These are phyloP conservation scores for Prosopocoilus inquinatus DNA, from an alignment of 2,888 invertebrate genomes.

Conservation along the genomic window DNA sequence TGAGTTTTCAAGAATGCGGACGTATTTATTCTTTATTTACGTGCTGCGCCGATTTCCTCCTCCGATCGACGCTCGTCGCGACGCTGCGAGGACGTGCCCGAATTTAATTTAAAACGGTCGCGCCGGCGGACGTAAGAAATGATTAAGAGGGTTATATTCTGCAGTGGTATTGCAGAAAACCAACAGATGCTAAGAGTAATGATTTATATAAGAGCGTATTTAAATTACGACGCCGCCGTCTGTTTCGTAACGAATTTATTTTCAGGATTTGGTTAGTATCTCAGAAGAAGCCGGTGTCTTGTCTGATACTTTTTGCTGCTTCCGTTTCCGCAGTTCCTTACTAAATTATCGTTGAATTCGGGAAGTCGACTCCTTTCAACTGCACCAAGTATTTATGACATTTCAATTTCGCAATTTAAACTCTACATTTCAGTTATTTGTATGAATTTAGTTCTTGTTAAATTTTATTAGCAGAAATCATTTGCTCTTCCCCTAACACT, in stretches of 20 bases:
- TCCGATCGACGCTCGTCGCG: background rate
- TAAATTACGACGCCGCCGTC: conserved; percentile 12
- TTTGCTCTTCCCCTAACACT: background rate
- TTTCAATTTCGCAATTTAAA: too few species aligned
- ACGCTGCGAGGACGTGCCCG: background rate
- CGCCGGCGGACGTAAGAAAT: background rate
- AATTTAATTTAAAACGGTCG: background rate
- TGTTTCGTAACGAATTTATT: conserved; percentile 14
- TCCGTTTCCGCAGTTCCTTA: too few species aligned
- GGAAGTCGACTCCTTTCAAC: too few species aligned
- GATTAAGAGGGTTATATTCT: conserved; percentile 9
- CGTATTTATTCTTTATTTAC: background rate
- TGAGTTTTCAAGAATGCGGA: background rate
- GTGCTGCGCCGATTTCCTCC: background rate
- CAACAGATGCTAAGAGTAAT: conserved; percentile 24
- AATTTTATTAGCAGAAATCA: too few species aligned
- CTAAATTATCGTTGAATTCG: too few species aligned
- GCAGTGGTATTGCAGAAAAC: conserved; percentile 7
- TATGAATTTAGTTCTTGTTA: too few species aligned
- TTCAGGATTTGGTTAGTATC: conserved; percentile 8
- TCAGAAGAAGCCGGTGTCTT: too few species aligned
- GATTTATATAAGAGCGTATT: conserved; percentile 34
- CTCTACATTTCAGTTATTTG: too few species aligned
- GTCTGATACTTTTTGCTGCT: too few species aligned
- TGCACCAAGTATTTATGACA: too few species aligned